Conservation (phyloP, 1,140 invertebrate genomes). For the Monochamus saltuarius region DNA sequence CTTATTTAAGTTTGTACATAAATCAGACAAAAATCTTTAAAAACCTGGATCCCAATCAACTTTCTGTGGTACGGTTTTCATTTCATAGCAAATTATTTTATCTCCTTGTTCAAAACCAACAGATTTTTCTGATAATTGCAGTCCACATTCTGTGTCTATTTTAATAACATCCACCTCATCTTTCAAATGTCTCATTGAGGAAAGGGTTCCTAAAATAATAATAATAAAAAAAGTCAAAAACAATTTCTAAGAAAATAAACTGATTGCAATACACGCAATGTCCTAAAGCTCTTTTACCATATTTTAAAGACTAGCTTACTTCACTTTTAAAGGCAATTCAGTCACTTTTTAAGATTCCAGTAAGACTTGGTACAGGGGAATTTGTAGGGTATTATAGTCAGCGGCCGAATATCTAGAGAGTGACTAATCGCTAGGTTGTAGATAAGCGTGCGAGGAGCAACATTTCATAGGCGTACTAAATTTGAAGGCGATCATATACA, state of each 20-base stretch:
- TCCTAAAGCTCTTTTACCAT: too few species aligned
- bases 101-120: slow-evolving; percentile 76
- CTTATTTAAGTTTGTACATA: too few species aligned
- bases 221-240: background rate
- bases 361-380: too few species aligned
- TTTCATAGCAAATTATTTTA: slow-evolving; percentile 73
- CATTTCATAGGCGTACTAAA: too few species aligned
- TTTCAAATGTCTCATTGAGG: slow-evolving; percentile 86
- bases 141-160: slow-evolving; percentile 83
- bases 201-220: slow-evolving; percentile 63
- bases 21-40: slow-evolving; percentile 49
- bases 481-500: too few species aligned
- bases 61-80: slow-evolving; percentile 61
- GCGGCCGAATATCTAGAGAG: too few species aligned
- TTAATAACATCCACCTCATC: slow-evolving; percentile 84
- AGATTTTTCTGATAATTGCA: slow-evolving; percentile 68
- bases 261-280: background rate
- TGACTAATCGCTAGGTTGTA: too few species aligned
- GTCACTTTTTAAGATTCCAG: too few species aligned
- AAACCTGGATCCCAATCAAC: slow-evolving; percentile 87
- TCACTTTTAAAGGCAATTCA: too few species aligned
- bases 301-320: too few species aligned
- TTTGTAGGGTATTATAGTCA: too few species aligned
- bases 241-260: background rate
- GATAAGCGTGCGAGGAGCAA: too few species aligned